These are phyloP conservation scores for Bombus difficillimus DNA, from an alignment of 1,140 invertebrate genomes.

Conservation along the genomic window DNA sequence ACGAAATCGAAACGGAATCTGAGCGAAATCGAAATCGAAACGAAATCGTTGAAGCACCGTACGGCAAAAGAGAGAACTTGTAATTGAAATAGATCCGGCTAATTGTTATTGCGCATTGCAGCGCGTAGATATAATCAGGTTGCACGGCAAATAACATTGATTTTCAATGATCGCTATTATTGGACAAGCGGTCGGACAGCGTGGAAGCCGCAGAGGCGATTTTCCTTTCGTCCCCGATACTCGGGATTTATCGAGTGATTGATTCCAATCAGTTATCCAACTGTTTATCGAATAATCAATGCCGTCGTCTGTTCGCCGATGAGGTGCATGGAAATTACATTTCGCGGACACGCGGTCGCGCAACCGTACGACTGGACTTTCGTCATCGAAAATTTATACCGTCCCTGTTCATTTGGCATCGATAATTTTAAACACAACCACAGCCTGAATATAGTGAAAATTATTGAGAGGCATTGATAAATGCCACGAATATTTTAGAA, in stretches of 20 bases:
- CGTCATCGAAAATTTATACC: neutral
- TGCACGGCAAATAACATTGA: conserved; percentile 36
- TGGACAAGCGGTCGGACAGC: conserved; percentile 22
- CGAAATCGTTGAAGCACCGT: too few relatives aligned
- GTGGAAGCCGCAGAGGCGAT: conserved; percentile 4
- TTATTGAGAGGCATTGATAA: neutral
- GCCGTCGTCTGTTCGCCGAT: conserved; percentile 17
- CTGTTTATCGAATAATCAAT: conserved; percentile 55
- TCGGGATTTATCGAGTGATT: conserved; percentile 39
- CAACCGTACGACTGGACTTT: neutral
- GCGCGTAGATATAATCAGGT: conserved; percentile 13
- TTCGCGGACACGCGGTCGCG: neutral
- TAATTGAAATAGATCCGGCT: neutral
- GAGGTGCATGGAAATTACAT: conserved; percentile 25
- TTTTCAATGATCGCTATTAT: conserved; percentile 34
- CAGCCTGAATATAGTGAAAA: too few relatives aligned
- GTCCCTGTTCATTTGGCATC: neutral
- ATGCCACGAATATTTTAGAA: neutral
- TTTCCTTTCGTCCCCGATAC: conserved; percentile 33
- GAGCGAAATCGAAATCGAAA: neutral
- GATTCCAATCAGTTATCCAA: conserved; percentile 57
- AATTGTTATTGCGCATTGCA: conserved; percentile 15
- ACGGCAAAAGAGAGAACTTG: neutral
- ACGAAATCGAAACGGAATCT: too few relatives aligned
- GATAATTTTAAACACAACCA: neutral